phyloP scores from a whole-genome alignment of 2,888 invertebrate genomes.

The Sminthurides aquaticus region DNA sequence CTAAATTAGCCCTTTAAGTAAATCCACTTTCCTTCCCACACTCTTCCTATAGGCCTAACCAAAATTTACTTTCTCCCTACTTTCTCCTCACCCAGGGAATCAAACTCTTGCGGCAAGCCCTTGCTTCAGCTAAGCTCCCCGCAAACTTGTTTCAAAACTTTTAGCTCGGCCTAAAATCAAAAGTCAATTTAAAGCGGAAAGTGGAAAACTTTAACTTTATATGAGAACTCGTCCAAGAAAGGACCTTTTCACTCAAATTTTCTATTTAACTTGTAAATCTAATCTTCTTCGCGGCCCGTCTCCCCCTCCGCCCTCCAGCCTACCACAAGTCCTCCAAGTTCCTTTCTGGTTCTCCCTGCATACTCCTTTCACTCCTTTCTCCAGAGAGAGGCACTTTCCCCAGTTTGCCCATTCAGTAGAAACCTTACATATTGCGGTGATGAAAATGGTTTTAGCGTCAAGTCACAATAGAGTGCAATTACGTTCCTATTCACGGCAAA shows the following conservation, averaged over 20 bases:
- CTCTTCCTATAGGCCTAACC: background rate
- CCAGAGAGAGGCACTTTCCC: no score
- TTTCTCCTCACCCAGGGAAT: no score
- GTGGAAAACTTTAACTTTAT: conserved; percentile 30
- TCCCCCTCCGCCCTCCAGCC: background rate
- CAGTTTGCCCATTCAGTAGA: no score
- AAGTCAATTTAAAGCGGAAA: conserved; percentile 34
- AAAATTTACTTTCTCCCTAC: no score
- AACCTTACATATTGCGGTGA: no score
- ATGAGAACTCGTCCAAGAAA: no score
- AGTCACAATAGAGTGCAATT: conserved; percentile 43
- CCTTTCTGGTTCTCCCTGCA: background rate
- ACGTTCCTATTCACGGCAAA: conserved; percentile 40
- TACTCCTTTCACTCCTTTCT: no score
- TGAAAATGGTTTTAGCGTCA: conserved; percentile 1
- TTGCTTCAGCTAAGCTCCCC: background rate
- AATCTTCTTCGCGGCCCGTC: conserved; percentile 27
- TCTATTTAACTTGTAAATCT: conserved; percentile 43
- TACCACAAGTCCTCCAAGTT: background rate
- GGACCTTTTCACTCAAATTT: conserved; percentile 36
- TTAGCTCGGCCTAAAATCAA: conserved; percentile 12
- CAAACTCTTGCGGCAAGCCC: no score
- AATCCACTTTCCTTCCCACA: conserved; percentile 11
- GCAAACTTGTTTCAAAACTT: background rate
- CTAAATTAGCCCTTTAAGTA: conserved; percentile 23